Evolutionary conservation across 2,113 vertebrate genomes (phyloP).

Genomic region (Nematolebias whitei): DNA sequence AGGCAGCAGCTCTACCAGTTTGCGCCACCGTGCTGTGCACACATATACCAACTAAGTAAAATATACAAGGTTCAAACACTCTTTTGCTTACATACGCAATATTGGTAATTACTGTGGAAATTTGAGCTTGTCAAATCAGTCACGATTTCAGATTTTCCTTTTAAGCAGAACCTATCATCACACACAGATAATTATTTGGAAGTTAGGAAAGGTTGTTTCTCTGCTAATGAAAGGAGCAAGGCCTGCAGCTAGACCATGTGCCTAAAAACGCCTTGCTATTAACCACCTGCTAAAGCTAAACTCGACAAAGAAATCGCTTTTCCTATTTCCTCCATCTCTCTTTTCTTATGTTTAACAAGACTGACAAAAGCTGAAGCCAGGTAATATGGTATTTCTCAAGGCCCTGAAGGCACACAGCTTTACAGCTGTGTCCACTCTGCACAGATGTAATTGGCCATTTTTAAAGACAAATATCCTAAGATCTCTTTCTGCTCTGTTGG

Average conservation of each 20-base stretch:
- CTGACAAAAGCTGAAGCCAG: conserved; percentile 51
- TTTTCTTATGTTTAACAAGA: conserved; percentile 61
- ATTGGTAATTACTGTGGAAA: conserved; percentile 54
- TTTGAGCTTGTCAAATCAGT: conserved; percentile 38
- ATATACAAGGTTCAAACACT: conserved; percentile 26
- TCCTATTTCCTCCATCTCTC: conserved; percentile 19
- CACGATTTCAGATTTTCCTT: conserved; percentile 36
- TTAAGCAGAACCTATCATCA: conserved; percentile 44
- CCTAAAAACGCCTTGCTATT: conserved; percentile 37
- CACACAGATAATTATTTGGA: conserved; percentile 26
- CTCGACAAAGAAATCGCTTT: conserved; percentile 34
- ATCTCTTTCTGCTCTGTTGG: conserved; percentile 60
- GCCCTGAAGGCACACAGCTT: conserved; percentile 51
- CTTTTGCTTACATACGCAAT: conserved; percentile 32
- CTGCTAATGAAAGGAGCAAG: conserved; percentile 36
- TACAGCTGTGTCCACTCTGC: conserved; percentile 45
- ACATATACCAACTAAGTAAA: conserved; percentile 31
- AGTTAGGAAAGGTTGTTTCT: conserved; percentile 48
- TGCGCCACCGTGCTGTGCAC: too few species aligned
- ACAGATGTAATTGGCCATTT: conserved; percentile 60
- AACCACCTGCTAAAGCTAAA: conserved; percentile 25
- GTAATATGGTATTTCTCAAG: conserved; percentile 50
- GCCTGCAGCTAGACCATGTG: conserved; percentile 26
- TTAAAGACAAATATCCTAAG: conserved; percentile 73
- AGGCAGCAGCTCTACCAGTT: too few species aligned